Percentiles rank a stretch among this genome's conserved stretches.
phyloP scores from a whole-genome alignment of 37 sponge, comb jelly and placozoan genomes.

The Diacarnus erythraeanus region DNA sequence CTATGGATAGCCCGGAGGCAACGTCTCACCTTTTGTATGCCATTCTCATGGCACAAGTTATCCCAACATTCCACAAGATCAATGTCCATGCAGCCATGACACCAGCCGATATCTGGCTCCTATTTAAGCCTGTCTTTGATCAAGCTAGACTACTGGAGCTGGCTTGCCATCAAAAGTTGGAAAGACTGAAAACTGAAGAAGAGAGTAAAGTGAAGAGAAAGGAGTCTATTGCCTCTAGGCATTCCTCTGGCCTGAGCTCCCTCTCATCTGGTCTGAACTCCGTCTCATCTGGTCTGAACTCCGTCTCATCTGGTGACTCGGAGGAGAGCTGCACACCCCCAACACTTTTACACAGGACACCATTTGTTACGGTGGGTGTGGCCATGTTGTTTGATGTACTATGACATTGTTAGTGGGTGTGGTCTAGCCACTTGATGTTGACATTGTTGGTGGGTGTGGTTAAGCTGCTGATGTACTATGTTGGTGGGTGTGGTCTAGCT shows the following conservation, averaged over 20 bases:
- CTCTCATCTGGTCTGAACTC: no score
- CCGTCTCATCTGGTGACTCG: background rate
- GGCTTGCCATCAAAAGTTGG: conserved; percentile 5
- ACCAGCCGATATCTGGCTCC: conserved; percentile 58
- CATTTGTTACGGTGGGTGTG: conserved; percentile 66
- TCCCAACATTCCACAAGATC: conserved; percentile 66
- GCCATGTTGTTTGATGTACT: no score
- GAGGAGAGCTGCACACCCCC: background rate
- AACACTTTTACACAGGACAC: background rate
- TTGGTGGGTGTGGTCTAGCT: no score
- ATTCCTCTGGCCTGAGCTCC: background rate
- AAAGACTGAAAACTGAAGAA: background rate
- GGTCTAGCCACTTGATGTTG: no score
- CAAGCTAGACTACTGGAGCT: conserved; percentile 37
- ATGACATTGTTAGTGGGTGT: no score
- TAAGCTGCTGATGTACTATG: no score
- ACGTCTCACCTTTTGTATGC: conserved; percentile 52
- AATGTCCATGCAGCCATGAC: conserved; percentile 83
- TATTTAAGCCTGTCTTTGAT: conserved; percentile 40
- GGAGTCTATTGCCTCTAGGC: background rate
- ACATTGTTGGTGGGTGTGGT: no score
- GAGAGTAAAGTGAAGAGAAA: background rate
- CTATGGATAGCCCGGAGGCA: conserved; percentile 20
- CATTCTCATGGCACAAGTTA: conserved; percentile 43
- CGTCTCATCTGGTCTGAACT: background rate